Evolutionary conservation across 2,113 vertebrate genomes (phyloP), one percentile per base, ranked within the genome.

Genomic region (Onychorhynchus coronatus): DNA sequence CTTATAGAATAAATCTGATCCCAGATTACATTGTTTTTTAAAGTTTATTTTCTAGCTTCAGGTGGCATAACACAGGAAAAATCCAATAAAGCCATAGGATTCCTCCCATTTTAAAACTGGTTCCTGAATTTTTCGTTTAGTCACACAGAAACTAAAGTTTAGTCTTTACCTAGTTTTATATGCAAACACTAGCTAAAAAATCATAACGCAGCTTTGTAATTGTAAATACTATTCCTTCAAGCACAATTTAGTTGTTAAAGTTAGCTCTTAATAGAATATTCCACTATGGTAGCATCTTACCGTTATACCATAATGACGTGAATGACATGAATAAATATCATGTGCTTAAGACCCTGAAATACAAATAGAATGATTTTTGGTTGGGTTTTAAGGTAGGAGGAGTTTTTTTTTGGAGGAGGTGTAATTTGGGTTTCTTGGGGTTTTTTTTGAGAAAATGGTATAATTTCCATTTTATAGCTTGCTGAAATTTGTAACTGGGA

Each of bases 331-430:
- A n/a, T n/a, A n/a, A 14, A 24, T 35, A 52, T 28, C 6, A 11
- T 17, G 12, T 73, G 19, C 8, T 49, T 70, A 84, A 73, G 9
- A 11, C 14, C 17, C 15, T 53, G 12, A 80, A 70, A 62, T 27
- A 53, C 8, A 7, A 67, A 76, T 11, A 72, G 31, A 63, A 44
- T 4, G 14, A 1, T 2, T 8, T 75, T 35, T 24, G 7, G 9
- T 12, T 41, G 14, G 10, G 19, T 61, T 66, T 39, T 12, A 0
- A 5, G 5, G 1, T 1, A 8, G 5, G 6, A 5, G 14, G 22
- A 13, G 3, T 12, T 10, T 37, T 56, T 2, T 44, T 39, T 58
- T 63, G 2, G 35, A 39, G 23, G 52, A 20, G 5, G 6, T 14
- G 6, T 52, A 46, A 17, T 68, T 55, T 49, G 30, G 18, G 37